phyloP scores from a whole-genome alignment of 2,888 invertebrate genomes.

The Drosophila koepferae region DNA sequence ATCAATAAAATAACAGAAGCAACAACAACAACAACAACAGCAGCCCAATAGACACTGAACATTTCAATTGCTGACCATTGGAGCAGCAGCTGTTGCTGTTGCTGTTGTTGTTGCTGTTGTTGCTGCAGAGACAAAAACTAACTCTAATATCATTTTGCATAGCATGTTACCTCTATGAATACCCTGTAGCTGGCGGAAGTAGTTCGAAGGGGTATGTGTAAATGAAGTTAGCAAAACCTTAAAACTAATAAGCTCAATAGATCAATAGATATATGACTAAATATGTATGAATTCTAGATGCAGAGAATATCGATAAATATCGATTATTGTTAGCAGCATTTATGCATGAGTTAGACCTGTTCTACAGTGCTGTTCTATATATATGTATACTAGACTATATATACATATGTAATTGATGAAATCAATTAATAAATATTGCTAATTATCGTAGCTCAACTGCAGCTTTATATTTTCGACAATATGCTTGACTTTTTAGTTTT shows the following conservation, averaged over 20 bases:
- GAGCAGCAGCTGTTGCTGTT: slow-evolving; percentile 33
- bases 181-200: slow-evolving; percentile 1
- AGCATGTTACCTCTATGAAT: slow-evolving; percentile 23
- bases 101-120: slow-evolving; percentile 37
- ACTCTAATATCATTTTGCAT: slow-evolving; percentile 52
- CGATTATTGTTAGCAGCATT: not conserved
- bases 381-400: not conserved
- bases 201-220: not conserved
- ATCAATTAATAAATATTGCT: not conserved
- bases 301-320: not conserved
- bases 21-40: slow-evolving; percentile 12
- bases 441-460: not conserved
- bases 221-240: not conserved
- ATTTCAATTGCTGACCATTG: slow-evolving; percentile 68
- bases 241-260: too few species aligned
- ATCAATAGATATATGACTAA: not conserved
- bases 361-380: not conserved
- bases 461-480: not conserved
- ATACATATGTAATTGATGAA: too few species aligned
- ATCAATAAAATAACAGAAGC: slow-evolving; percentile 63
- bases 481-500: not conserved
- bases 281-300: not conserved
- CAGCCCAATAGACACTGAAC: slow-evolving; percentile 56
- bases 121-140: slow-evolving; percentile 61
- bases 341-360: not conserved